A percentile compares a stretch with the other conserved stretches of the same genome.
These are phyloP conservation scores for Acridotheres tristis DNA, from an alignment of 2,797 vertebrate genomes.

Conservation along the genomic window DNA sequence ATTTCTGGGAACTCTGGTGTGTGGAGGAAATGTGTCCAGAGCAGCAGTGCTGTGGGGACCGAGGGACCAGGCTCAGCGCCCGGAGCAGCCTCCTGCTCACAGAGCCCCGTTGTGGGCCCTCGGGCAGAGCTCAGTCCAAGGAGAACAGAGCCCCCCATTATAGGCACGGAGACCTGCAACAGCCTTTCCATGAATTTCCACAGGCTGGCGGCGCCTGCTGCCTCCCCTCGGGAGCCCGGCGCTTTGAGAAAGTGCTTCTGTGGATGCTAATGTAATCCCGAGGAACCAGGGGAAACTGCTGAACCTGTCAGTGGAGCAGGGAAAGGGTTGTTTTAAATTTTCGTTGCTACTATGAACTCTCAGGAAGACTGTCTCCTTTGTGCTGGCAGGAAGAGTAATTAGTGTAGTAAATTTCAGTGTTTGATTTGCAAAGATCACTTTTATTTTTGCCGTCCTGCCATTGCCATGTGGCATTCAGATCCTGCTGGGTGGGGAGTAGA, in stretches of 20 bases:
- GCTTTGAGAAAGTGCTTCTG: background rate
- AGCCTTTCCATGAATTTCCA: background rate
- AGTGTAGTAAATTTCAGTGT: background rate
- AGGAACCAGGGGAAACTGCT: background rate
- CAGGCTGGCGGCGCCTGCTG: background rate
- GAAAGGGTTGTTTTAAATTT: background rate
- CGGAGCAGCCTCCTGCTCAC: background rate
- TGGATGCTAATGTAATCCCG: background rate
- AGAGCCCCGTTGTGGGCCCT: background rate
- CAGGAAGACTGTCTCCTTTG: background rate
- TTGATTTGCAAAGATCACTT: background rate
- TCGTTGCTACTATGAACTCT: background rate
- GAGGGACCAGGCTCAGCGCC: background rate
- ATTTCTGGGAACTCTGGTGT: background rate
- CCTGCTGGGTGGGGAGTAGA: accelerated
- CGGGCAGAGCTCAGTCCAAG: background rate
- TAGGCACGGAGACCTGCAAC: background rate
- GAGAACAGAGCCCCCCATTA: constrained; percentile 46
- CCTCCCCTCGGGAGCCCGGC: background rate
- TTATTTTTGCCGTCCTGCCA: background rate
- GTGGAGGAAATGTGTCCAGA: background rate
- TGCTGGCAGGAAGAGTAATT: background rate
- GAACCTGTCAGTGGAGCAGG: background rate
- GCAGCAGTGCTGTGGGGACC: background rate
- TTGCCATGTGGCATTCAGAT: background rate